These are phyloP conservation scores for Genyomyrus donnyi DNA, from an alignment of 2,113 vertebrate genomes.

Conservation along the genomic window DNA sequence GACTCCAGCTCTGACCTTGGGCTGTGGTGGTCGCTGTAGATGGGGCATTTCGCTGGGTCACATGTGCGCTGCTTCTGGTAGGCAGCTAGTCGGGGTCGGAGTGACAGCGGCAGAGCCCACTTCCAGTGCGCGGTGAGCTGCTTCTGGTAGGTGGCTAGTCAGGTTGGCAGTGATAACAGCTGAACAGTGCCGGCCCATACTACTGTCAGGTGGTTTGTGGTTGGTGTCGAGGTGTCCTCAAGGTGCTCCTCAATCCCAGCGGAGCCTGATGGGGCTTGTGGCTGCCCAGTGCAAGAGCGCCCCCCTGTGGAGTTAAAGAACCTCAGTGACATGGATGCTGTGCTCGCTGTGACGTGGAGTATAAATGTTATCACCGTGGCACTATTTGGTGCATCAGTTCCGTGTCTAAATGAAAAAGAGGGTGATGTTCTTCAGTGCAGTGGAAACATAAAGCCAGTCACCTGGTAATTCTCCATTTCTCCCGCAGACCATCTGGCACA, in stretches of 20 bases:
- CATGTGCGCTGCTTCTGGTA: not conserved
- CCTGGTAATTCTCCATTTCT: not conserved
- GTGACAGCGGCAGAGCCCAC: too few relatives aligned
- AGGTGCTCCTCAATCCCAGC: not conserved
- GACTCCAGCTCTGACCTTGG: not conserved
- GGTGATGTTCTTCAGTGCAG: not conserved
- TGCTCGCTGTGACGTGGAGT: not conserved
- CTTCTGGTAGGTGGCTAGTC: not conserved
- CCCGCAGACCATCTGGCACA: not conserved
- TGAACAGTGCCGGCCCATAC: too few relatives aligned
- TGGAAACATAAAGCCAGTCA: not conserved
- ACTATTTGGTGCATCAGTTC: not conserved
- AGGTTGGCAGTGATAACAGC: not conserved
- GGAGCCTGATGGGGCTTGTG: not conserved
- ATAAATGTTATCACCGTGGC: not conserved
- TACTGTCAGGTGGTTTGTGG: not conserved
- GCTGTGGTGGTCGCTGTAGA: not conserved
- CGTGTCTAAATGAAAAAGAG: not conserved
- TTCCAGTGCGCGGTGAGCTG: too few relatives aligned
- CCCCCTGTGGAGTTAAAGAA: not conserved
- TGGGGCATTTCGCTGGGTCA: not conserved
- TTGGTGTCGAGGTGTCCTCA: not conserved
- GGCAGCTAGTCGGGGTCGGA: not conserved
- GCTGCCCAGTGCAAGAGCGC: not conserved
- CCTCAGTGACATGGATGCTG: not conserved